Percentiles rank a stretch among this genome's conserved stretches.
Evolutionary conservation across 1,140 invertebrate genomes (phyloP).

Genomic region (Stenopsyche tienmushanensis): DNA sequence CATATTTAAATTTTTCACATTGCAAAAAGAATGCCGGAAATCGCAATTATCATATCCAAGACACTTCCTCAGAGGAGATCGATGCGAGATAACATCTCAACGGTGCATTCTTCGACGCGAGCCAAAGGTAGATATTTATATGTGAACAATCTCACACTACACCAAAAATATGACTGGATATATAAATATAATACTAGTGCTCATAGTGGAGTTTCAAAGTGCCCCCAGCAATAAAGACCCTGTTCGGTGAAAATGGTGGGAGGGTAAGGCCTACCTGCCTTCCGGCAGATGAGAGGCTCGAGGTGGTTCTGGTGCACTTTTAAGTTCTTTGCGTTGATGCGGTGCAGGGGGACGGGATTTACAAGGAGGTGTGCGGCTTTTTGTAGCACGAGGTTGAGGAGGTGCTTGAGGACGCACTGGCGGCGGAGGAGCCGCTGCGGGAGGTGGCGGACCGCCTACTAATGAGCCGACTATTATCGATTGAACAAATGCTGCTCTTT

Average conservation of each 20-base stretch:
- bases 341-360: constrained; percentile 35
- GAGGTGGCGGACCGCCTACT: constrained; percentile 44
- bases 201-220: constrained; percentile 11
- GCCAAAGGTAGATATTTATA: neutral
- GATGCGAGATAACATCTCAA: neutral
- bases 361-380: constrained; percentile 41
- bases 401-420: constrained; percentile 46
- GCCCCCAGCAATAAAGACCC: constrained; percentile 23
- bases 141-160: constrained; percentile 5
- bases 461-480: constrained; percentile 41
- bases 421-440: constrained; percentile 48
- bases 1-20: constrained; percentile 14
- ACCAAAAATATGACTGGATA: constrained; percentile 25
- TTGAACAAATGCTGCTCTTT: constrained; percentile 43
- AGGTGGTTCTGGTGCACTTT: constrained; percentile 39
- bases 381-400: constrained; percentile 34
- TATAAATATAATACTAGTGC: constrained; percentile 29
- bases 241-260: constrained; percentile 30
- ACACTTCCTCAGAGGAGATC: constrained; percentile 14
- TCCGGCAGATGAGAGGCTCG: constrained; percentile 41
- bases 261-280: constrained; percentile 43
- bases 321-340: constrained; percentile 44
- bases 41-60: constrained; percentile 10
- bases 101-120: neutral
- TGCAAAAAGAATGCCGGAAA: constrained; percentile 9